Evolutionary conservation across 2,797 vertebrate genomes (phyloP).

Genomic region (Aldrovandia affinis): DNA sequence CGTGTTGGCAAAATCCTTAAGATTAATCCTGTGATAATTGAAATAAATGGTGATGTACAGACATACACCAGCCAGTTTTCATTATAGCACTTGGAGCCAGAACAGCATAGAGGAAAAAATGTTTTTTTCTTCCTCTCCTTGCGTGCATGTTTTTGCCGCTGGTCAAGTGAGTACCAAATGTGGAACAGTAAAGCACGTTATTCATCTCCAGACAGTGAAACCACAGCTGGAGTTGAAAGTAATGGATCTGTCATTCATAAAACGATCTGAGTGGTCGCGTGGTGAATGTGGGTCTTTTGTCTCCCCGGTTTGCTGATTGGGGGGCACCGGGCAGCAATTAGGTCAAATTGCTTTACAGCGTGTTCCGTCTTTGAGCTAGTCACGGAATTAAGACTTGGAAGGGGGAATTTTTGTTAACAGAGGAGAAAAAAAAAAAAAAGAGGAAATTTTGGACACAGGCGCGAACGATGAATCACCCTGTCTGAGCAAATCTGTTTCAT

Average conservation of each 20-base stretch:
- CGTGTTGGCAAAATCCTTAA: slow-evolving; percentile 60
- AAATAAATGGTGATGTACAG: slow-evolving; percentile 41
- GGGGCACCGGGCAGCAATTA: slow-evolving; percentile 44
- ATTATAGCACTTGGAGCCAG: slow-evolving; percentile 50
- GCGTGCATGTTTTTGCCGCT: slow-evolving; percentile 49
- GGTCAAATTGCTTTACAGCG: slow-evolving; percentile 44
- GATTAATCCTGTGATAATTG: slow-evolving; percentile 69
- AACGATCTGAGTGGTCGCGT: slow-evolving; percentile 43
- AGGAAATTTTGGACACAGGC: slow-evolving; percentile 22
- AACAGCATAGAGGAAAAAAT: slow-evolving; percentile 33
- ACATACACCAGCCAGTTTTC: not conserved
- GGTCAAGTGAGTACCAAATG: slow-evolving; percentile 50
- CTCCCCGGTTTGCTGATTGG: slow-evolving; percentile 44
- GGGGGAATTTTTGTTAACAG: slow-evolving; percentile 15
- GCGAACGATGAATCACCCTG: slow-evolving; percentile 43
- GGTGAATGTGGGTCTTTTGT: slow-evolving; percentile 38
- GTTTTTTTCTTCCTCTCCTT: slow-evolving; percentile 33
- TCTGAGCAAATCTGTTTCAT: slow-evolving; percentile 27
- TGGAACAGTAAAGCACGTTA: slow-evolving; percentile 45
- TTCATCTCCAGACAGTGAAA: slow-evolving; percentile 51
- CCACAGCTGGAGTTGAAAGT: slow-evolving; percentile 51
- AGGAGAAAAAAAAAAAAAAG: slow-evolving; percentile 14
- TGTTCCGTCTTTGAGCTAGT: slow-evolving; percentile 55
- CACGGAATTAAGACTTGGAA: slow-evolving; percentile 27
- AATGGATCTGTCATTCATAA: slow-evolving; percentile 58